Percentiles rank a stretch among this genome's conserved stretches.
Evolutionary conservation across 2,113 vertebrate species (phyloP).

Genomic region (Callospermophilus lateralis): DNA sequence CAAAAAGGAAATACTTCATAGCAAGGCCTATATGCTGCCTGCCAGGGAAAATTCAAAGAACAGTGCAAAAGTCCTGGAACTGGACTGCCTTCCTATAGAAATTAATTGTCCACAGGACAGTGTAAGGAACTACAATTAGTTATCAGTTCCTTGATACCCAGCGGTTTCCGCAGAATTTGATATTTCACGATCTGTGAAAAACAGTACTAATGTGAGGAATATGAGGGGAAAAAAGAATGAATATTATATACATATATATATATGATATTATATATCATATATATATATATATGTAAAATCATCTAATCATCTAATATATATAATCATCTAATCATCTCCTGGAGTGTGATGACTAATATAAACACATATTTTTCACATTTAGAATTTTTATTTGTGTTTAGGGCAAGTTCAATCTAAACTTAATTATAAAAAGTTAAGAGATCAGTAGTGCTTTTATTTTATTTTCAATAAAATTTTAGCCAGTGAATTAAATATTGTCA

Average conservation of each 20-base stretch:
- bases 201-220: neutral
- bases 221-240: neutral
- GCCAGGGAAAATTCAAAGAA: neutral
- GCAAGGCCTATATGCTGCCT: neutral
- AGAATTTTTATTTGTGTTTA: neutral
- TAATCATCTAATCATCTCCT: neutral
- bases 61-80: neutral
- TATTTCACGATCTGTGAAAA: slow-evolving; percentile 23
- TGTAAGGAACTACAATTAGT: neutral
- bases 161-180: neutral
- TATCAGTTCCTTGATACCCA: neutral
- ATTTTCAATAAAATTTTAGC: slow-evolving; percentile 8
- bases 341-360: neutral
- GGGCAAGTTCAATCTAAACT: neutral
- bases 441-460: neutral
- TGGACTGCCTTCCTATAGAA: neutral
- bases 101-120: neutral
- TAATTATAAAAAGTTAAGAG: neutral
- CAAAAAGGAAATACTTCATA: neutral
- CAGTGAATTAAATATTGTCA: neutral
- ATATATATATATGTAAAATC: neutral
- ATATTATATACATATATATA: too few species aligned
- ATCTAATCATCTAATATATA: neutral
- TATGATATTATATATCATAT: too few species aligned
- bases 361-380: neutral